Evolutionary conservation across 2,113 vertebrate species (phyloP).

Genomic region (Oenanthe oenanthe): DNA sequence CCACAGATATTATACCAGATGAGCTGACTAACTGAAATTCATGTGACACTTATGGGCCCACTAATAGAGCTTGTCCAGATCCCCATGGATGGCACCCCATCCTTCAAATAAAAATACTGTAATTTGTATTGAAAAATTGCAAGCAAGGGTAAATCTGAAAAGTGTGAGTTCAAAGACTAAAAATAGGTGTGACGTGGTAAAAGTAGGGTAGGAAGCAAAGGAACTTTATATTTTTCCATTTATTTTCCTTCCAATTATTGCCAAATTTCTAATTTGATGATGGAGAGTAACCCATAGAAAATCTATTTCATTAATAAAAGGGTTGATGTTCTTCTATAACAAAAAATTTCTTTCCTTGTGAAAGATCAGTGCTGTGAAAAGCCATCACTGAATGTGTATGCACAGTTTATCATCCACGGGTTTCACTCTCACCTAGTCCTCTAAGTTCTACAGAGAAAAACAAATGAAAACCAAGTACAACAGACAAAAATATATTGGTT

Average conservation of each 20-base stretch:
- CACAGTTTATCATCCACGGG: neutral
- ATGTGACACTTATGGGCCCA: neutral
- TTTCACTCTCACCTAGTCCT: neutral
- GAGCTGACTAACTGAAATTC: neutral
- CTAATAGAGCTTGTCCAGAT: neutral
- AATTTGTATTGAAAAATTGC: neutral
- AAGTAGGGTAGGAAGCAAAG: neutral
- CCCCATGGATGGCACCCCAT: neutral
- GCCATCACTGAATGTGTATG: neutral
- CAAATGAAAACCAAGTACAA: neutral
- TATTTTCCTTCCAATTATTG: neutral
- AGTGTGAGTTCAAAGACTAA: neutral
- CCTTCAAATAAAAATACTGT: neutral
- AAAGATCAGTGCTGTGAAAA: neutral
- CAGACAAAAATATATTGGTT: neutral
- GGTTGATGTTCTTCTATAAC: neutral
- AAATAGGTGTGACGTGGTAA: neutral
- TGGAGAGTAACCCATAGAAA: neutral
- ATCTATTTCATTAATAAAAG: neutral
- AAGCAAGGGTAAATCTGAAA: neutral
- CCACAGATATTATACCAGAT: neutral
- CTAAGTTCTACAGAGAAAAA: neutral
- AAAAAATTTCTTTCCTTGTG: neutral
- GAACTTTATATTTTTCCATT: neutral
- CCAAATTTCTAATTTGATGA: neutral